These are phyloP conservation scores for Discoglossus pictus DNA, from an alignment of 2,797 vertebrate genomes.

Conservation along the genomic window DNA sequence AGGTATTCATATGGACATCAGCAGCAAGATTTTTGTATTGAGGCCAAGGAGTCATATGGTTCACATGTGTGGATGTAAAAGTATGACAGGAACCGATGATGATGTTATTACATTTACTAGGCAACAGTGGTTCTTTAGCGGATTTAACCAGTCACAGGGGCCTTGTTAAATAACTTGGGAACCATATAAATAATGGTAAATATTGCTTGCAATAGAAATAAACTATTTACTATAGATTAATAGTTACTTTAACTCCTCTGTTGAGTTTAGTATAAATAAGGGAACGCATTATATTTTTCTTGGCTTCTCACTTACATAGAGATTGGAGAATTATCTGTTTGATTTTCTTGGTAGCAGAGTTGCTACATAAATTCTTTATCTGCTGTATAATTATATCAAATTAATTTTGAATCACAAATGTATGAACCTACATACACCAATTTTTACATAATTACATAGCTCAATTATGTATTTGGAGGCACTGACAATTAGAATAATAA, in stretches of 20 bases:
- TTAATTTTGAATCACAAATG: too few species aligned
- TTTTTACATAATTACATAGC: too few species aligned
- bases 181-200: constrained; percentile 4
- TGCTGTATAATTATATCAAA: too few species aligned
- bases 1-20: constrained; percentile 9
- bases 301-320: too few species aligned
- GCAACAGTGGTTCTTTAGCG: constrained; percentile 30
- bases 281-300: too few species aligned
- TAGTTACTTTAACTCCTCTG: constrained; percentile 3
- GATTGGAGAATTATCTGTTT: too few species aligned
- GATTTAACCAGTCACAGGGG: constrained; percentile 17
- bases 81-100: constrained; percentile 36
- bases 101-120: constrained; percentile 35
- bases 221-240: not conserved
- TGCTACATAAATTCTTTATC: too few species aligned
- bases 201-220: constrained; percentile 10
- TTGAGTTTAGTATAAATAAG: too few species aligned
- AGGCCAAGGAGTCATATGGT: constrained; percentile 16
- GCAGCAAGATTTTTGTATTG: constrained; percentile 8
- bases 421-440: too few species aligned
- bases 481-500: too few species aligned
- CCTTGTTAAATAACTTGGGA: constrained; percentile 13
- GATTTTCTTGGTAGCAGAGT: too few species aligned
- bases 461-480: too few species aligned
- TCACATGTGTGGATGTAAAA: constrained; percentile 20